Evolutionary conservation across 1,140 invertebrate genomes (phyloP), one percentile per base, ranked within the genome.

Genomic region (Frieseomelitta varia): DNA sequence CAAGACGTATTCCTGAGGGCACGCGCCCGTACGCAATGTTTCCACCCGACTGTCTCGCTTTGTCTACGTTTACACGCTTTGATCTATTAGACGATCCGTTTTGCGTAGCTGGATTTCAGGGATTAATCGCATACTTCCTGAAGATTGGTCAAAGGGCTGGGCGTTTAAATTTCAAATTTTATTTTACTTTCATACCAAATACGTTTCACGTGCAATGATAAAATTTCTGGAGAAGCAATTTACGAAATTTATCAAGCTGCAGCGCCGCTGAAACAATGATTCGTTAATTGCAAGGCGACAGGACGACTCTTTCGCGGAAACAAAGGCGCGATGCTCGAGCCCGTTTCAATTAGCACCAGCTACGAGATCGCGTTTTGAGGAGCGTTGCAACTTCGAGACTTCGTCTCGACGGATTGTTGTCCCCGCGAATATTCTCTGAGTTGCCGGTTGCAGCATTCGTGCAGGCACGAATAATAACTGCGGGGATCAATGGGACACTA

Each of bases 381-480:
- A 30, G 8, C 30, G 30, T 47, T 21, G 53, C 30, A 39, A 55
- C n/a, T 80, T 27, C 10, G 17, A 73, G 39, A 24, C 30, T 55
- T 65, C 10, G 30, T 4, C 11, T 30, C 39, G 39, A 47, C 4
- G 11, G 19, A 51, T 81, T 81, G 24, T 65, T 81, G 27, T 24
- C 39, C 68, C 65, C n/a, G 19, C 17, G 34, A 80, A 61, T 72
- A 61, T 58, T 72, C 34, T 30, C 17, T 1, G 53, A 80, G 55
- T 27, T 80, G 51, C 55, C 14, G 24, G 30, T 47, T 47, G 27
- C 14, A 39, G 12, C 68, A n/a, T n/a, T n/a, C n/a, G n/a, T n/a
- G 4, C 34, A n/a, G 21, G 21, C 24, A 68, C 55, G 47, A 79
- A 79, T 63, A 78, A 67, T 65, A 67, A 68, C 58, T 24, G 19